Conservation (phyloP, 2,797 vertebrate species). For the Anas bernieri region DNA sequence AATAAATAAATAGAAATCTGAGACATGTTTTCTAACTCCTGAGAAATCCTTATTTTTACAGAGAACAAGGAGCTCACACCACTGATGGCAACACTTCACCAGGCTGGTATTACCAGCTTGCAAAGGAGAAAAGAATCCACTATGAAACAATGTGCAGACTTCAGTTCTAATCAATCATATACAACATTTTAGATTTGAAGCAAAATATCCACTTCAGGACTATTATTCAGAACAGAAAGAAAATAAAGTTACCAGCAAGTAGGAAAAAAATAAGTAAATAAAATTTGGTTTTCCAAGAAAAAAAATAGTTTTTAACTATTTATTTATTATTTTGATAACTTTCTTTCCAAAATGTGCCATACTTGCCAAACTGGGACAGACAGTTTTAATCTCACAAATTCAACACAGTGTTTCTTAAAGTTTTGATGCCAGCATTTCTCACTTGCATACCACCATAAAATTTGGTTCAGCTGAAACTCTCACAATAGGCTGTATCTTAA, state of each 20-base stretch:
- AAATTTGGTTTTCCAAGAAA: background rate
- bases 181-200: background rate
- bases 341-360: background rate
- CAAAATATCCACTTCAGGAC: background rate
- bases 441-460: background rate
- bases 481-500: background rate
- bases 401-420: background rate
- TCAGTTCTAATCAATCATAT: background rate
- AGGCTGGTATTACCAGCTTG: background rate
- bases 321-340: background rate
- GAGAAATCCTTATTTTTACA: background rate
- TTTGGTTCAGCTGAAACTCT: background rate
- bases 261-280: background rate
- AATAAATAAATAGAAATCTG: background rate
- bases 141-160: background rate
- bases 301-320: background rate
- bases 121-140: background rate
- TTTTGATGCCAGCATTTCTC: conserved; percentile 12
- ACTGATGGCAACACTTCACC: background rate
- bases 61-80: background rate
- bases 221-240: background rate
- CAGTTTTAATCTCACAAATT: background rate
- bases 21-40: background rate
- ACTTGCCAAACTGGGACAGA: background rate
- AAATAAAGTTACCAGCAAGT: background rate